Base-by-base conservation (phyloP, 1,140 invertebrate species). In the Ruditapes philippinarum region DNA sequence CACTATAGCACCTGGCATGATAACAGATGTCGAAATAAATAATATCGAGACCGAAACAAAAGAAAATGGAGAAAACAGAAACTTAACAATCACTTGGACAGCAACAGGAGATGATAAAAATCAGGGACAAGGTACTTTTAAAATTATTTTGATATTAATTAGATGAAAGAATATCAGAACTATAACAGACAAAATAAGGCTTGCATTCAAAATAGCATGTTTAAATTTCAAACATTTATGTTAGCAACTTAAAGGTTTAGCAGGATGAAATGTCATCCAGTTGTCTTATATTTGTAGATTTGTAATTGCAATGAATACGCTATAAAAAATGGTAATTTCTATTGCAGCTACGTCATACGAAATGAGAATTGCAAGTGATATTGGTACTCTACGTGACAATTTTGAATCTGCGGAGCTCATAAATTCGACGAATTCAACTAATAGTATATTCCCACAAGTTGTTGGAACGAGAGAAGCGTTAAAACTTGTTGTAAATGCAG, bases 41-140 rank as follows among this genome's bases (percentile, higher is more conserved):
- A 40, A 79, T 22, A 79, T 79, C 28, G 1, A 79, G 31, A 31
- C 76, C 11, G 33, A 7, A 33, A 57, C 9, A 17, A 31, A 45
- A 17, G 4, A 25, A 25, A 0, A 49, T 54, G 76, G 76, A 7
- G 76, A 79, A 54, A 79, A 40, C 22, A n/a, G 76, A 2, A 79
- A 79, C 22, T 84, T 65, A 14, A 84, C 81, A 7, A 31, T 84
- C 2, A 28, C 81, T 14, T 84, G 81, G 81, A 84, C 81, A 2
- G 81, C 81, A 49, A 65, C 38, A 7, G 81, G 81, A 14, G 62
- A 70, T 33, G 81, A 84, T 45, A 70, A n/a, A 42, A 65, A 68
- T 57, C 31, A 49, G 14, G 81, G 81, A 3, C 60, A 70, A 51
- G 81, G 81, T 84, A 11, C n/a, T n/a, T n/a, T n/a, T n/a, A n/a